Evolutionary conservation across 2,888 invertebrate genomes (phyloP), one percentile per base, ranked within the genome.

Genomic region (Enchytraeus crypticus): DNA sequence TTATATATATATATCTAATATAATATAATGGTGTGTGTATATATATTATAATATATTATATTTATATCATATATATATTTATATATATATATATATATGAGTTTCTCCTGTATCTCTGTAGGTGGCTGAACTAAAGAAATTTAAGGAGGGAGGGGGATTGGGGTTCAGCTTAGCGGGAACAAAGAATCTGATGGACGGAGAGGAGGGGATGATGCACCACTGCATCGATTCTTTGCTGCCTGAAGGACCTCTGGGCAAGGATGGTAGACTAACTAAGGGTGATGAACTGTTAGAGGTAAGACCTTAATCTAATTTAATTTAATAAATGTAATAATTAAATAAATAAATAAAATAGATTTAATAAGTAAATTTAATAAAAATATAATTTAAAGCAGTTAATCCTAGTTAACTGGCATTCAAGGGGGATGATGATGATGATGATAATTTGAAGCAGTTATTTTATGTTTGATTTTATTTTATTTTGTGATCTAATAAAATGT

Each of bases 211-310:
- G 51, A 53, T 30, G 45, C 97, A 98, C 81, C 98, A 97, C 82
- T 97, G 96, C 80, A 96, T 98, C 74, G 87, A 97, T 69, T 92
- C 92, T 58, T 93, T 98, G 72, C 83, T 96, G 71, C 88, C 90
- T n/a, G 93, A 96, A 79, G 97, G 98, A 1, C 97, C 98, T 0
- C 96, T 97, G 2, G 97, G 96, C 4, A 86, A 88, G 68, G 92
- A 92, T 74, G 89, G 87, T 4, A 85, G 86, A 53, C 84, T 98
- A 34, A 85, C 87, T 68, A 91, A 93, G 18, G 96, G 96, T 0
- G 98, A 99, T 80, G 97, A 98, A 80, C 83, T 98, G 62, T 83
- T 98, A 64, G 85, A 86, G 81, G 92, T 93, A 55, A 93, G 93
- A 80, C 8, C 2, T 51, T 18, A 5, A 8, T 45, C 5, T 1